Evolutionary conservation across 1,140 invertebrate species (phyloP), one percentile per base, ranked within the genome.

Genomic region (Thaumetopoea pityocampa): DNA sequence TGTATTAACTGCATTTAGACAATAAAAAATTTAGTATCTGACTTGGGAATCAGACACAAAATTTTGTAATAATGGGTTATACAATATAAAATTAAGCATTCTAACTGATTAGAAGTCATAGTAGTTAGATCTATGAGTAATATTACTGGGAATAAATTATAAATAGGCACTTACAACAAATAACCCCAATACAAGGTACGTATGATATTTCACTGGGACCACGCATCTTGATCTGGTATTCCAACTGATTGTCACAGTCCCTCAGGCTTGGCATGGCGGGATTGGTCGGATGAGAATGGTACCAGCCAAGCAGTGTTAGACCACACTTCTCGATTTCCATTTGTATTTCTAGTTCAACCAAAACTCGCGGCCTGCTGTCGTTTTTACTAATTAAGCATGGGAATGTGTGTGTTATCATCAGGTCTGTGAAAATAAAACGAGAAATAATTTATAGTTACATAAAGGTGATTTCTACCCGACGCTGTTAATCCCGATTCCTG

Each of bases 151-250:
- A 15, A 8, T 16, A 8, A 17, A n/a, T 4, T 28, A 5, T 28
- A 28, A 28, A 35, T 45, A 2, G 9, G 22, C 49, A 78, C 79
- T 76, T 69, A 97, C 95, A 96, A 48, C 94, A 92, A 73, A 98
- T 98, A 14, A 98, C 87, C 27, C 95, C 96, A 54, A 98, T 89
- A 67, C 96, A 98, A 3, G 97, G 97, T 23, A 93, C 93, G 62
- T 98, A 98, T 8, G 91, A 93, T 49, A 93, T 92, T 86, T 97
- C 95, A 42, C 91, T 93, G 3, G 91, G 89, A 1, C 96, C 96
- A 61, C 96, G 94, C 93, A 98, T 95, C 72, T 92, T 93, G 29
- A 98, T 93, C 86, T 99, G 94, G 87, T 98, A 97, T 58, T 97
- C 95, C 37, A 98, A 85, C 74, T 98, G 97, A 48, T 93, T 91